A percentile compares a stretch with the other conserved stretches of the same genome.
These are phyloP conservation scores for Arothron firmamentum DNA, from an alignment of 2,113 vertebrate genomes.

Conservation along the genomic window DNA sequence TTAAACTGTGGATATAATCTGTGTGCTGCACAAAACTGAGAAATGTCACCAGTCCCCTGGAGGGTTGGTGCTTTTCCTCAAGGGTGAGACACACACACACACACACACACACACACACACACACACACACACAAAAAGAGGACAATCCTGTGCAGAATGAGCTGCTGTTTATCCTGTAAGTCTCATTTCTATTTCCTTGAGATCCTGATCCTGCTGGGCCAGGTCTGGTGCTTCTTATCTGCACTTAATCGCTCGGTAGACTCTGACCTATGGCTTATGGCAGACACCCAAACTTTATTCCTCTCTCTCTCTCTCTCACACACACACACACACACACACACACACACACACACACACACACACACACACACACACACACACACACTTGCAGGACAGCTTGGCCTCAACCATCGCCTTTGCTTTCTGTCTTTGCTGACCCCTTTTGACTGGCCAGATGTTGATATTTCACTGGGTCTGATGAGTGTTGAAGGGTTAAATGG, in stretches of 20 bases:
- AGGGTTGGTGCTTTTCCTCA: constrained; percentile 50
- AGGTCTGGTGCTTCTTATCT: constrained; percentile 40
- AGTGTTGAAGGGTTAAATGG: constrained; percentile 11
- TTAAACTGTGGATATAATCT: constrained; percentile 50
- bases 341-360: constrained; percentile 10
- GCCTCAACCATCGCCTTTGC: neutral
- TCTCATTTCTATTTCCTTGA: constrained; percentile 24
- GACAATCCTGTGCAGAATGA: neutral
- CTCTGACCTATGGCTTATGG: constrained; percentile 16
- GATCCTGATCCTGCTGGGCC: constrained; percentile 25
- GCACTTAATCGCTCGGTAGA: constrained; percentile 49
- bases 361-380: constrained; percentile 18
- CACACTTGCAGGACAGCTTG: constrained; percentile 5
- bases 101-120: constrained; percentile 10
- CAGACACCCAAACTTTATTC: constrained; percentile 25
- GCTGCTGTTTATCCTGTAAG: constrained; percentile 3
- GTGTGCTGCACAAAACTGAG: constrained; percentile 45
- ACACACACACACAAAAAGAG: constrained; percentile 1
- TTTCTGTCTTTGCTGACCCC: constrained; percentile 9
- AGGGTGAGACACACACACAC: constrained; percentile 26
- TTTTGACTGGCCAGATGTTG: constrained; percentile 41
- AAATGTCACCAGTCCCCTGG: constrained; percentile 65
- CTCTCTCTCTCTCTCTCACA: too few relatives aligned
- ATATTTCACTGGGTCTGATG: constrained; percentile 12
- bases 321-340: constrained; percentile 11